These are phyloP conservation scores for Lomographa bimaculata DNA, from an alignment of 2,888 invertebrate species.

Conservation along the genomic window DNA sequence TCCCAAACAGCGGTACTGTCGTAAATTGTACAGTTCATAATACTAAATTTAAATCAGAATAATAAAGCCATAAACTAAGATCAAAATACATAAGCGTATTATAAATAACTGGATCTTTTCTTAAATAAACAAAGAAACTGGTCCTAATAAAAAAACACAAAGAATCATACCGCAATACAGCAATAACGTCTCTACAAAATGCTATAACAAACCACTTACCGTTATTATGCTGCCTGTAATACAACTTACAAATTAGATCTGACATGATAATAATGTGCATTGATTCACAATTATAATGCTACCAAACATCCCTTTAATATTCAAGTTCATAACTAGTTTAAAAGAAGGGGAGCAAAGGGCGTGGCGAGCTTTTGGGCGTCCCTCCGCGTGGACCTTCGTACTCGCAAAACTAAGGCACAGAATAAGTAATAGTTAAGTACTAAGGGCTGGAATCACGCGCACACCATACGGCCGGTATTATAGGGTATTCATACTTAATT, in stretches of 20 bases:
- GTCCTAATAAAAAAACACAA: no score
- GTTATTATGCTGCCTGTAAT: slow-evolving; percentile 20
- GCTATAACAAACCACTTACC: slow-evolving; percentile 61
- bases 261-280: slow-evolving; percentile 78
- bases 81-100: no score
- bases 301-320: slow-evolving; percentile 64
- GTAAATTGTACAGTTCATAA: no score
- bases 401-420: no score
- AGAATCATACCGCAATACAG: slow-evolving; percentile 25
- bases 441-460: slow-evolving; percentile 59
- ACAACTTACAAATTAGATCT: slow-evolving; percentile 65
- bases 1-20: no score
- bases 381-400: slow-evolving; percentile 16
- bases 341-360: slow-evolving; percentile 49
- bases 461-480: slow-evolving; percentile 75
- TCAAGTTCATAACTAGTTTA: slow-evolving; percentile 72
- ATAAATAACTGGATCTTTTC: no score
- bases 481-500: slow-evolving; percentile 80
- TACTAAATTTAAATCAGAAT: no score
- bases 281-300: slow-evolving; percentile 71
- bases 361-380: slow-evolving; percentile 47
- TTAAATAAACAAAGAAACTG: background rate
- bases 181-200: slow-evolving; percentile 30
- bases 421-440: no score
- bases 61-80: no score